Percentiles rank a stretch among this genome's conserved stretches.
phyloP scores from a whole-genome alignment of 2,113 vertebrate species.

The Trichechus manatus region DNA sequence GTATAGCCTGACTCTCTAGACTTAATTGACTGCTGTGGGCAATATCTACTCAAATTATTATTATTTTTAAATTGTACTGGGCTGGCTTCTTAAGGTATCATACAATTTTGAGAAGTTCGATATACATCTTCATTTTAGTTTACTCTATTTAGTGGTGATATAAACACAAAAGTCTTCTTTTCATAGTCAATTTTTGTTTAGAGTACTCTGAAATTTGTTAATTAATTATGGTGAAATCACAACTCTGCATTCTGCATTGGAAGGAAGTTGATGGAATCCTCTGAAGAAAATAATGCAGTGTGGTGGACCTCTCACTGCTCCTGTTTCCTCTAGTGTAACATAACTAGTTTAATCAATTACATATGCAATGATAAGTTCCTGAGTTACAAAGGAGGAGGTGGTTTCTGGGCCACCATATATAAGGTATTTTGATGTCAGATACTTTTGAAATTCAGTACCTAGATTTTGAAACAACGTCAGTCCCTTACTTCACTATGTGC shows the following conservation, averaged over 20 bases:
- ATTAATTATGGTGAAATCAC: neutral
- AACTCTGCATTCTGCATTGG: neutral
- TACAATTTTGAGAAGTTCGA: neutral
- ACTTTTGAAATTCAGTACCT: neutral
- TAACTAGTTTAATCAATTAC: conserved; percentile 3
- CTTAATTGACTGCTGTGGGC: neutral
- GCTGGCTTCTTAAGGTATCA: neutral
- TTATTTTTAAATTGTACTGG: neutral
- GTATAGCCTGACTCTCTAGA: neutral
- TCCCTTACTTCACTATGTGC: neutral
- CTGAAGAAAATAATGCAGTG: conserved; percentile 29
- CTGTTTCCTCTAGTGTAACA: conserved; percentile 20
- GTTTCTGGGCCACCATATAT: neutral
- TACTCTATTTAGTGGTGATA: neutral
- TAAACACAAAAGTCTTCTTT: neutral
- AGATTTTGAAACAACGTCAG: conserved; percentile 10
- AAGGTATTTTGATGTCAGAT: conserved; percentile 6
- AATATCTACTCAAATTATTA: neutral
- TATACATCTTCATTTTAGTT: conserved; percentile 6
- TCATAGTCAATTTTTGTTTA: neutral
- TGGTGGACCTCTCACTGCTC: neutral
- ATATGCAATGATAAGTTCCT: neutral
- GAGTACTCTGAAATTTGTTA: conserved; percentile 17
- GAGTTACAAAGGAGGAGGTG: neutral
- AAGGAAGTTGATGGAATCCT: neutral